A percentile compares a stretch with the other conserved stretches of the same genome.
Evolutionary conservation across 1,140 invertebrate species (phyloP).

Genomic region (Chrysoperla carnea): DNA sequence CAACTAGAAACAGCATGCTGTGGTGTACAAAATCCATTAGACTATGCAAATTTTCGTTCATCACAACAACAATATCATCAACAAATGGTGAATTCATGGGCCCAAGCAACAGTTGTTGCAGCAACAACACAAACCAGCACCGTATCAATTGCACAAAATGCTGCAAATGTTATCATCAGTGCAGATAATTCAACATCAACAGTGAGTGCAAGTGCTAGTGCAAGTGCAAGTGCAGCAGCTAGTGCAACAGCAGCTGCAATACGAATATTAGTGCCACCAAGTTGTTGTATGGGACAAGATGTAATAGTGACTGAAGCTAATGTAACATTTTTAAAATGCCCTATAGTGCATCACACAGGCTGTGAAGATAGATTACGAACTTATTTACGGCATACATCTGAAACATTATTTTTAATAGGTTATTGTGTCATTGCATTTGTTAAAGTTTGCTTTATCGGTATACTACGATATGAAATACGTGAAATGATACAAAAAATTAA

Average conservation of each 20-base stretch:
- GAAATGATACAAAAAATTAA: slow-evolving; percentile 85
- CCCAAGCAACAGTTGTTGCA: slow-evolving; percentile 10
- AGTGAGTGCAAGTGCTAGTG: neutral
- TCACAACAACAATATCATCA: slow-evolving; percentile 10
- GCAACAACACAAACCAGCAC: slow-evolving; percentile 17
- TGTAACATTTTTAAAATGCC: neutral
- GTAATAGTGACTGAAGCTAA: no score
- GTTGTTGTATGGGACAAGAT: slow-evolving; percentile 13
- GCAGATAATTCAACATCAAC: neutral
- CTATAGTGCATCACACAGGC: slow-evolving; percentile 1
- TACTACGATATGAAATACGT: slow-evolving; percentile 65
- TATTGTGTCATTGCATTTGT: slow-evolving; percentile 82
- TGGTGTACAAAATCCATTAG: slow-evolving; percentile 49
- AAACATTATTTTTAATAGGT: slow-evolving; percentile 65
- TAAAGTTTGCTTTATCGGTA: slow-evolving; percentile 77
- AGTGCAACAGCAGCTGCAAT: neutral
- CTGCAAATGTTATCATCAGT: no score
- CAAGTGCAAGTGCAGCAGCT: slow-evolving; percentile 6
- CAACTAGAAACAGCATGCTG: slow-evolving; percentile 63
- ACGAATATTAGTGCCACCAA: slow-evolving; percentile 2
- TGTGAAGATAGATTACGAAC: slow-evolving; percentile 12
- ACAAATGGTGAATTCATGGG: slow-evolving; percentile 9
- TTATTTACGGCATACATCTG: slow-evolving; percentile 61
- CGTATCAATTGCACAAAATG: neutral
- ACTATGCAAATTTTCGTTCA: slow-evolving; percentile 27